Evolutionary conservation across 2,113 vertebrate genomes (phyloP), one percentile per base, ranked within the genome.

Genomic region (Xenopus laevis): DNA sequence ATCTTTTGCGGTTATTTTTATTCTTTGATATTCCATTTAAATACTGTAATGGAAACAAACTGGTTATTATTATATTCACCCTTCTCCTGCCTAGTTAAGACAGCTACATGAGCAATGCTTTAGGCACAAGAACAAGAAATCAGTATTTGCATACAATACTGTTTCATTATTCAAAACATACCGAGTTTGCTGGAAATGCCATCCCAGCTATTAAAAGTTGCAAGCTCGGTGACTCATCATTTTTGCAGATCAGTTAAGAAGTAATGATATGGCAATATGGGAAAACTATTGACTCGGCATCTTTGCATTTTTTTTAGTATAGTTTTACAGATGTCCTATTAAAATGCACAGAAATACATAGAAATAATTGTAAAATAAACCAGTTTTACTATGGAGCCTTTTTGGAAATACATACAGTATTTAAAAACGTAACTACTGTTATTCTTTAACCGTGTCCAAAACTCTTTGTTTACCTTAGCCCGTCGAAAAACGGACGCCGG

Each of bases 161-260:
- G 21, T 27, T 68, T 18, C 55, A 65, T 45, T 46, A 17, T 68
- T 53, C 1, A 55, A 47, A 16, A 55, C 47, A 55, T 13, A 65
- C 20, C 40, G 63, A 59, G 23, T 66, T 18, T 7, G 50, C 63
- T 21, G 17, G 21, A 58, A 73, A 73, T 66, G 64, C 55, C 45
- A 33, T 67, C 20, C 27, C 40, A 33, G 65, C 65, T 67, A 50
- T 59, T 74, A 74, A 65, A 66, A 66, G 33, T 60, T 67, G 10
- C 13, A n/a, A 27, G 44, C 45, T 74, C 65, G 16, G 21, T 59
- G 64, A 59, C 55, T 60, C 71, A 53, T 65, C 61, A 55, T 55
- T 53, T 72, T 47, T 33, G 27, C 71, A 53, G 53, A 40, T 74
- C 64, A 61, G 64, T 50, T 58, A 44, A 30, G 65, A 74, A 68